Conservation (phyloP, 2,888 invertebrate genomes). For the Lordiphosa andalusiaca region DNA sequence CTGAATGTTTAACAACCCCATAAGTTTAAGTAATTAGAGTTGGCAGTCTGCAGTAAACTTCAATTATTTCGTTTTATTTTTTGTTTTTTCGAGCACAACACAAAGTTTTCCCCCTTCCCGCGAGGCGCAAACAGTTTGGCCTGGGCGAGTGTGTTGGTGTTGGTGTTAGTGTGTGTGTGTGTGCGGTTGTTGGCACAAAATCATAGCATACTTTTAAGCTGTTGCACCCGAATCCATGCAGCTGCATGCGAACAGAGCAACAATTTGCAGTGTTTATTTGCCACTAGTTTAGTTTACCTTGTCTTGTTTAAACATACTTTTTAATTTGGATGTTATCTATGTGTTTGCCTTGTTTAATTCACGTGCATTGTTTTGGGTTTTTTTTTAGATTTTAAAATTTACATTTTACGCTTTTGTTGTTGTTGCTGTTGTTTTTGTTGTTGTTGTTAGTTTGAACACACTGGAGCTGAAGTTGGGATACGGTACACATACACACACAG, state of each 20-base stretch:
- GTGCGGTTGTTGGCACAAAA: constrained; percentile 17
- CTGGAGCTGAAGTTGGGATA: constrained; percentile 45
- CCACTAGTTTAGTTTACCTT: constrained; percentile 41
- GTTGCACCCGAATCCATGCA: constrained; percentile 50
- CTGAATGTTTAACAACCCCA: too few species aligned
- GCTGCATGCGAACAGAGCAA: constrained; percentile 18
- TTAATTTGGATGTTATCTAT: constrained; percentile 25
- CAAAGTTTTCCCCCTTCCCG: too few species aligned
- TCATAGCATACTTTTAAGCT: constrained; percentile 62
- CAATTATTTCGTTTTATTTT: too few species aligned
- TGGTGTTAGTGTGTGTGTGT: constrained; percentile 1
- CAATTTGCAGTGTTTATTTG: constrained; percentile 13
- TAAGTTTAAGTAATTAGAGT: too few species aligned
- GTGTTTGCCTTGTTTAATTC: constrained; percentile 19
- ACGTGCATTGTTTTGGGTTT: constrained; percentile 9
- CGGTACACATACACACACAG: constrained; percentile 31
- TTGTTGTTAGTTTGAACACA: constrained; percentile 57
- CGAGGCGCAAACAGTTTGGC: too few species aligned
- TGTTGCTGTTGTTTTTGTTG: constrained; percentile 27
- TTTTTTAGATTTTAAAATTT: constrained; percentile 16
- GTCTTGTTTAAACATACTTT: constrained; percentile 37
- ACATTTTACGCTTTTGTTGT: constrained; percentile 12
- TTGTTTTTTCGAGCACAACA: not conserved
- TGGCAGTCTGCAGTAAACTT: too few species aligned
- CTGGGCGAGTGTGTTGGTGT: too few species aligned